These are phyloP conservation scores for Scartelaos histophorus DNA, from an alignment of 2,113 vertebrate genomes.

Conservation along the genomic window DNA sequence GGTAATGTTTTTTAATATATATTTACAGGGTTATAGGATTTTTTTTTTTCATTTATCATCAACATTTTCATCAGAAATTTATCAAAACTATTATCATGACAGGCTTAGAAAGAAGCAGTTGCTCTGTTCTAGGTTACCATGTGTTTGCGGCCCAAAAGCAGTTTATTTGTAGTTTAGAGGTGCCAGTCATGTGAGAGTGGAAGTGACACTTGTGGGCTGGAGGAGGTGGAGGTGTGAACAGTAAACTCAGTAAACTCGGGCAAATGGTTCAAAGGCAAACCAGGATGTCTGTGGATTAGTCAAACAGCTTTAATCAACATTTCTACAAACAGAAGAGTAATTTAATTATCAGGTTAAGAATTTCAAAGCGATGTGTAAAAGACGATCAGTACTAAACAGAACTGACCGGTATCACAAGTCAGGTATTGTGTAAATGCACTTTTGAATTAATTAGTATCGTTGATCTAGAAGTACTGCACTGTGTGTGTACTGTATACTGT, in stretches of 20 bases:
- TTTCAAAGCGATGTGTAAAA: not conserved
- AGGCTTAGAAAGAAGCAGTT: too few relatives aligned
- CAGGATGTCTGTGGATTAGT: conserved; percentile 9
- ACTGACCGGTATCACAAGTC: too few relatives aligned
- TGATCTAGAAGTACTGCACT: too few relatives aligned
- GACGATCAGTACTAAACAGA: too few relatives aligned
- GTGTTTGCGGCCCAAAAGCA: conserved; percentile 41
- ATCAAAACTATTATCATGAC: too few relatives aligned
- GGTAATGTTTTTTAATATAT: too few relatives aligned
- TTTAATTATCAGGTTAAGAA: too few relatives aligned
- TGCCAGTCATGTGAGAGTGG: conserved; percentile 48
- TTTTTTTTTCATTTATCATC: too few relatives aligned
- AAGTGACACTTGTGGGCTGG: conserved; percentile 32
- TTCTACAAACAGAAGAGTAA: too few relatives aligned
- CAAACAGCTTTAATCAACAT: not conserved
- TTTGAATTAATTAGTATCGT: too few relatives aligned
- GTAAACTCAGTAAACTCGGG: conserved; percentile 30
- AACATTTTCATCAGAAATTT: not conserved
- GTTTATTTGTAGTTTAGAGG: conserved; percentile 47
- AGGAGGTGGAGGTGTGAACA: conserved; percentile 48
- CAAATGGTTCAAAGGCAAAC: not conserved
- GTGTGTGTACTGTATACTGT: not conserved
- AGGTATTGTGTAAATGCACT: too few relatives aligned
- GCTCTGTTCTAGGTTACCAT: conserved; percentile 1
- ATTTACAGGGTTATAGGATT: too few relatives aligned